Evolutionary conservation across 2,888 invertebrate genomes (phyloP).

Genomic region (Electrophaes corylata): DNA sequence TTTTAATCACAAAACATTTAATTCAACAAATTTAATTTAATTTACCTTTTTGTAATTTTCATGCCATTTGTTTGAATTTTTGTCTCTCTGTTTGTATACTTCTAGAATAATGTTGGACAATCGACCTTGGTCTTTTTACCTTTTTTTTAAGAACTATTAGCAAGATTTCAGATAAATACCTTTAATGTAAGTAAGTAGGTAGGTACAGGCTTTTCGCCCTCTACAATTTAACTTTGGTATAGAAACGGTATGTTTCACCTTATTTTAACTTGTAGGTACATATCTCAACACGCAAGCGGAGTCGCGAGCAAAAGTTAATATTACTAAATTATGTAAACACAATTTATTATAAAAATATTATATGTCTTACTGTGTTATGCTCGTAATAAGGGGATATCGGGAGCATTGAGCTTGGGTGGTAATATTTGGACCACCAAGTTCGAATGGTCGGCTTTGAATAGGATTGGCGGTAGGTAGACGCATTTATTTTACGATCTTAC

Average conservation of each 20-base stretch:
- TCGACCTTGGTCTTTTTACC: too few relatives aligned
- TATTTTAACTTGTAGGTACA: too few relatives aligned
- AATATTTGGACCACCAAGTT: conserved; percentile 26
- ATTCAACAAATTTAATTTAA: too few relatives aligned
- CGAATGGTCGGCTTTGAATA: conserved; percentile 3
- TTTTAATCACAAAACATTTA: conserved; percentile 24
- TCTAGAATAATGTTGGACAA: too few relatives aligned
- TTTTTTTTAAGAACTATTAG: too few relatives aligned
- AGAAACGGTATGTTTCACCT: too few relatives aligned
- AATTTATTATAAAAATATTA: conserved; percentile 1
- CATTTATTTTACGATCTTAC: conserved; percentile 28
- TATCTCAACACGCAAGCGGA: background rate
- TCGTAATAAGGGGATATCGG: conserved; percentile 10
- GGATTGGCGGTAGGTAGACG: conserved; percentile 15
- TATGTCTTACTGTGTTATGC: conserved; percentile 6
- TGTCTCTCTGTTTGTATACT: background rate
- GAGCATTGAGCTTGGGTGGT: conserved; percentile 19
- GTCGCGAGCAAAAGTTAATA: background rate
- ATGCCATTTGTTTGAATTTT: too few relatives aligned
- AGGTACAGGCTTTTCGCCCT: too few relatives aligned
- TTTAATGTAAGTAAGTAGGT: too few relatives aligned
- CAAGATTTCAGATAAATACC: too few relatives aligned
- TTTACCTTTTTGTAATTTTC: too few relatives aligned
- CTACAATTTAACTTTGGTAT: too few relatives aligned
- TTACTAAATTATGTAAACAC: background rate